phyloP scores from a whole-genome alignment of 2,113 vertebrate species.

The Cariama cristata region DNA sequence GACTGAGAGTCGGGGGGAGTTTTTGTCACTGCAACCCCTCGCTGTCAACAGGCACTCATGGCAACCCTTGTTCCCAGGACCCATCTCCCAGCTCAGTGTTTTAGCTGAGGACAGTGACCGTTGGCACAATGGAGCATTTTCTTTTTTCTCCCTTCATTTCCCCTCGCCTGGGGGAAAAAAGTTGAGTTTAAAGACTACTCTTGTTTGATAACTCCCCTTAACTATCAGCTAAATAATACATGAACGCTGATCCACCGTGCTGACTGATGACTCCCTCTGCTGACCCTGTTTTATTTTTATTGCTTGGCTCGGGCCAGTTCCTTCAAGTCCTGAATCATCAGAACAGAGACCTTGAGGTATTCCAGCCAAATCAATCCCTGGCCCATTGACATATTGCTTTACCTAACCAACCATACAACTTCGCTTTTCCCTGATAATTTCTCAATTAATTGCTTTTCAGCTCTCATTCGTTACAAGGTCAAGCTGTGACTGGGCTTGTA shows the following conservation, averaged over 20 bases:
- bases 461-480: constrained; percentile 88
- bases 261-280: constrained; percentile 62
- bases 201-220: constrained; percentile 44
- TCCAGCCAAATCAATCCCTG: constrained; percentile 85
- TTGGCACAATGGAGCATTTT: background rate
- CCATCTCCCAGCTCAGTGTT: background rate
- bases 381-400: constrained; percentile 87
- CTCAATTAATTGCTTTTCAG: constrained; percentile 89
- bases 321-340: constrained; percentile 79
- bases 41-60: rapidly evolving
- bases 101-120: background rate
- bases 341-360: constrained; percentile 86
- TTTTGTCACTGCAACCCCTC: background rate
- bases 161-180: background rate
- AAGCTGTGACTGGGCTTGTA: constrained; percentile 75
- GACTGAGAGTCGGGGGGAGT: no score
- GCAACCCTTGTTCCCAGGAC: background rate
- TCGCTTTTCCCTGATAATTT: constrained; percentile 83
- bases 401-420: constrained; percentile 86
- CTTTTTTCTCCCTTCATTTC: background rate
- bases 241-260: background rate
- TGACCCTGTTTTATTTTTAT: constrained; percentile 69
- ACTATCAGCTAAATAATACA: constrained; percentile 65
- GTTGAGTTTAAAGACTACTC: background rate
- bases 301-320: constrained; percentile 57